Evolutionary conservation across 2,888 invertebrate genomes (phyloP).

Genomic region (Xanthia icteritia): DNA sequence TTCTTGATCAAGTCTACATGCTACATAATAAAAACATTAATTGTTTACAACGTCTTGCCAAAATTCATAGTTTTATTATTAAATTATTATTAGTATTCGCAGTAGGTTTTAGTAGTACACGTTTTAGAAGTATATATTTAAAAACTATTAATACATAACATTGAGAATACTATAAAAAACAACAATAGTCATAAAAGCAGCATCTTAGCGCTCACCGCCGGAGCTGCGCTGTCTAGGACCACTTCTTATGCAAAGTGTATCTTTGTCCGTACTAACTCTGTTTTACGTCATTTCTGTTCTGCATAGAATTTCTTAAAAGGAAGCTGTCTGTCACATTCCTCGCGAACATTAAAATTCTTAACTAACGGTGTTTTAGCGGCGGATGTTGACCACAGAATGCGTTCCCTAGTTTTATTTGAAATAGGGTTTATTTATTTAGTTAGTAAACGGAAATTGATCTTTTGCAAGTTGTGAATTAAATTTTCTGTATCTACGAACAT

Average conservation of each 20-base stretch:
- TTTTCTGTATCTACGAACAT: background rate
- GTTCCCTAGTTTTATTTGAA: conserved; percentile 33
- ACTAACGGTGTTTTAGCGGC: conserved; percentile 50
- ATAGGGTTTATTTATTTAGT: conserved; percentile 36
- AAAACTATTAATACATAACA: too few species aligned
- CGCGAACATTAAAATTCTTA: conserved; percentile 45
- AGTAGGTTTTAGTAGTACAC: too few species aligned
- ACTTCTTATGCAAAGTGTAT: conserved; percentile 63
- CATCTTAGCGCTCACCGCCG: conserved; percentile 39
- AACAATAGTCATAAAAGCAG: background rate
- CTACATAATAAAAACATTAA: background rate
- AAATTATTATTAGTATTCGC: too few species aligned
- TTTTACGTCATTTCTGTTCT: conserved; percentile 58
- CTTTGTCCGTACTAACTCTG: conserved; percentile 53
- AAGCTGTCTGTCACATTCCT: conserved; percentile 60
- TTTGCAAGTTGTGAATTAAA: conserved; percentile 13
- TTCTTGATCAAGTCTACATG: background rate
- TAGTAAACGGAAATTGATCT: conserved; percentile 23
- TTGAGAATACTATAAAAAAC: too few species aligned
- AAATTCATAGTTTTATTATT: too few species aligned
- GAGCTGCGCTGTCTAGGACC: conserved; percentile 42
- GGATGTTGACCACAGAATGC: conserved; percentile 41
- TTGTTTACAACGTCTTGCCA: too few species aligned
- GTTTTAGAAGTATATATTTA: too few species aligned
- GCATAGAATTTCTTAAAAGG: conserved; percentile 58